Base-by-base conservation (phyloP, 2,797 vertebrate species). In the Malacoraja senta region DNA sequence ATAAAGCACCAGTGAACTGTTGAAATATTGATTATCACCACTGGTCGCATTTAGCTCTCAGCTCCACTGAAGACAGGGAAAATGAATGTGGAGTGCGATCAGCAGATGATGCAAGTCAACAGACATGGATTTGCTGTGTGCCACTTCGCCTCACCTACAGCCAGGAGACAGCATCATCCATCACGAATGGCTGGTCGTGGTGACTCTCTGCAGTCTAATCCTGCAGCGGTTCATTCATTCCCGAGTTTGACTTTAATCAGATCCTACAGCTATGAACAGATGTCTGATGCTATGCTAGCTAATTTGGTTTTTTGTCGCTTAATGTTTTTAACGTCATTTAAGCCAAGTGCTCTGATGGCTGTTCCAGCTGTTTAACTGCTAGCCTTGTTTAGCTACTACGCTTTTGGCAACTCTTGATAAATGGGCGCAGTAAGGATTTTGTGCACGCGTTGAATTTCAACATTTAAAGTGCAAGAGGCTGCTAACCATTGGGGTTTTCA, bases 231-330 rank as follows among this genome's bases (percentile, higher is more conserved):
- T 92, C 32, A 74, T 92, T 90, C 68, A 92, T 92, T 92, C 90
- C 53, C 24, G 71, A 92, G 71, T 44, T 92, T 92, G 68, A 92
- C 90, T 92, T 92, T 92, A 92, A 92, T 92, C 71, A 71, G 90
- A 92, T 92, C 90, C 90, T 92, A 92, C 71, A 92, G 90, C 90
- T 92, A 92, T 19, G 90, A 92, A 92, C 90, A 92, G 90, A 71
- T 92, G 90, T 92, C 90, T 92, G 90, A 58, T 92, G 71, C 38
- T 72, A 26, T 38, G 76, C 65, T 29, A 76, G 90, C 71, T 92
- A 92, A 92, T 92, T 92, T 53, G 38, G 38, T 58, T 92, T 58
- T 92, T 38, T 92, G 71, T 92, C 12, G 24, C 44, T 91, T 76
- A 38, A 92, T 53, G 90, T 44, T 29, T 53, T 29, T 92, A 92